These are phyloP conservation scores for Drosophila longiperda DNA, from an alignment of 2,888 invertebrate species.

Conservation along the genomic window DNA sequence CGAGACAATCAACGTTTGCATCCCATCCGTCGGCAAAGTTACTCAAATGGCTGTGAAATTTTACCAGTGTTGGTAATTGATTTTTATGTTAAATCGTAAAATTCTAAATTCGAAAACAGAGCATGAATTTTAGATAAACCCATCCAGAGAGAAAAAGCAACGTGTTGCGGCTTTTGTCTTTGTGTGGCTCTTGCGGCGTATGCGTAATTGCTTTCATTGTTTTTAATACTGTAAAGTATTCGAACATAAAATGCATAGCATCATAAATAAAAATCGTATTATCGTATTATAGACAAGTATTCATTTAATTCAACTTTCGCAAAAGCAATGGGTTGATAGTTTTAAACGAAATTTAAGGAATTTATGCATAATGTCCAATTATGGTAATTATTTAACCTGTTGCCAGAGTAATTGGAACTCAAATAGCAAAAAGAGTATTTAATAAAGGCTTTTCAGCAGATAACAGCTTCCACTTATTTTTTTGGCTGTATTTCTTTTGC, in stretches of 20 bases:
- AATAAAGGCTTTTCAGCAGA: not conserved
- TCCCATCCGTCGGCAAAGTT: slow-evolving; percentile 45
- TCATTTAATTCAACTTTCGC: not conserved
- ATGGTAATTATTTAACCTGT: not conserved
- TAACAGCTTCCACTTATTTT: not conserved
- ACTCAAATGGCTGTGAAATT: slow-evolving; percentile 69
- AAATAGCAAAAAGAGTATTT: slow-evolving; percentile 17
- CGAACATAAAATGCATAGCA: slow-evolving; percentile 1
- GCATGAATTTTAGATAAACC: slow-evolving; percentile 78
- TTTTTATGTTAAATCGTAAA: slow-evolving; percentile 80
- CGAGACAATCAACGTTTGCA: not conserved
- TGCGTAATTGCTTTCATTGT: slow-evolving; percentile 70
- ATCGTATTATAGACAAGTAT: not conserved
- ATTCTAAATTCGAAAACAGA: slow-evolving; percentile 29
- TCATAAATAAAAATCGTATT: not conserved
- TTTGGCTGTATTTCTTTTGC: not conserved
- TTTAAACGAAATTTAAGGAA: not conserved
- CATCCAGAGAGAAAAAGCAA: slow-evolving; percentile 41
- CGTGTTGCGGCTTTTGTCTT: slow-evolving; percentile 63
- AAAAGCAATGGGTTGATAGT: not conserved
- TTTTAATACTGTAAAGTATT: slow-evolving; percentile 3
- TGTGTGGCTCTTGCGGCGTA: slow-evolving; percentile 59
- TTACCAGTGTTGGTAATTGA: slow-evolving; percentile 79
- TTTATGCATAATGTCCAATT: not conserved
- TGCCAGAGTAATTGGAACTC: not conserved